A percentile compares a stretch with the other conserved stretches of the same genome.
Conservation (phyloP, 2,113 vertebrate genomes). For the Hippocampus abdominalis region DNA sequence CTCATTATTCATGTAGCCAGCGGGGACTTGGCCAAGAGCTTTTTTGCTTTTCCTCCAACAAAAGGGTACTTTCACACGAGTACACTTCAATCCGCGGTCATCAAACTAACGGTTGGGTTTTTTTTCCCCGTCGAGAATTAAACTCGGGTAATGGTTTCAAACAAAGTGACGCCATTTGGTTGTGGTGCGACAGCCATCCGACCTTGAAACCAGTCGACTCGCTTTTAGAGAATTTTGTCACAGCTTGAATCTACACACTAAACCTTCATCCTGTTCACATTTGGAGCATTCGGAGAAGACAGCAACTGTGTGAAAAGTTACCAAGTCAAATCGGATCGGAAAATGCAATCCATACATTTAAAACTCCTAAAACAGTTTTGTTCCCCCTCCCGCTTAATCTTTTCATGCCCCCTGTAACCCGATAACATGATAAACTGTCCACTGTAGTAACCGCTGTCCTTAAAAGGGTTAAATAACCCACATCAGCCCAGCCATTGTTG, state of each 20-base stretch:
- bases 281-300: background rate
- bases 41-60: conserved; percentile 1
- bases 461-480: conserved; percentile 16
- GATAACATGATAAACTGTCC: too few species aligned
- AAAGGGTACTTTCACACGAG: background rate
- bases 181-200: background rate
- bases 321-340: conserved; percentile 26
- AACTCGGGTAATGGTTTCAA: background rate
- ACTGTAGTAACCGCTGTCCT: too few species aligned
- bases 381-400: background rate
- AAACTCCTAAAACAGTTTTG: conserved; percentile 19
- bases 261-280: background rate
- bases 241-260: background rate
- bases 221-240: too few species aligned
- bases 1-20: conserved; percentile 54
- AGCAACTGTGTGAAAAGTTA: conserved; percentile 37
- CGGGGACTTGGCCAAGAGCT: conserved; percentile 29
- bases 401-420: conserved; percentile 20
- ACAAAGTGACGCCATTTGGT: background rate
- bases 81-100: background rate
- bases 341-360: background rate
- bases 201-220: background rate
- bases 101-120: conserved; percentile 12
- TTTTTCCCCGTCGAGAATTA: background rate
- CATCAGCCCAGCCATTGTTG: conserved; percentile 20